Evolutionary conservation across 2,888 invertebrate genomes (phyloP).

Genomic region (Eubasilissa splendida): DNA sequence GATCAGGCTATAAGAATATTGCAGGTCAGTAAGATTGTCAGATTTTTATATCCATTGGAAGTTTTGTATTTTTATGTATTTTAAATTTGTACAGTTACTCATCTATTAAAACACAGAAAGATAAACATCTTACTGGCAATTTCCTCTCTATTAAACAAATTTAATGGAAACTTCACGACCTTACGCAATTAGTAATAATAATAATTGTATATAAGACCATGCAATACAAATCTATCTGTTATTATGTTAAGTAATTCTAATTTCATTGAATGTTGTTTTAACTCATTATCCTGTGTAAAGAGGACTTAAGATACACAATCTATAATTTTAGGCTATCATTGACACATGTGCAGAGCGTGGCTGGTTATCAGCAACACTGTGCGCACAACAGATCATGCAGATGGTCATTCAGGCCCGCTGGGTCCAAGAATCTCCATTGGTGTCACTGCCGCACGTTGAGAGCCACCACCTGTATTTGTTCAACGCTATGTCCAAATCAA

Average conservation of each 20-base stretch:
- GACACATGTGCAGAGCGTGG: conserved; percentile 93
- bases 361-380: conserved; percentile 88
- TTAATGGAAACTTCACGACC: too few relatives aligned
- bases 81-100: not conserved
- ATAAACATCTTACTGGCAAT: not conserved
- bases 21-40: conserved; percentile 74
- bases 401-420: conserved; percentile 93
- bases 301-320: not conserved
- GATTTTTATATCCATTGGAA: not conserved
- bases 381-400: conserved; percentile 87
- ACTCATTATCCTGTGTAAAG: not conserved
- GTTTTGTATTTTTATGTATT: too few relatives aligned
- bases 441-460: conserved; percentile 85
- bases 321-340: conserved; percentile 88
- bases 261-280: not conserved
- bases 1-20: conserved; percentile 96
- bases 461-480: conserved; percentile 77
- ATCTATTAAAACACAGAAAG: not conserved
- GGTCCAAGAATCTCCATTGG: conserved; percentile 82
- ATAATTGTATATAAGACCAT: too few relatives aligned
- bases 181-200: too few relatives aligned
- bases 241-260: not conserved
- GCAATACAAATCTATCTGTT: too few relatives aligned
- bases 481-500: conserved; percentile 67
- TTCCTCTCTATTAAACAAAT: too few relatives aligned